A percentile compares a stretch with the other conserved stretches of the same genome.
Conservation (phyloP, 1,140 invertebrate genomes). For the Condylostylus longicornis region DNA sequence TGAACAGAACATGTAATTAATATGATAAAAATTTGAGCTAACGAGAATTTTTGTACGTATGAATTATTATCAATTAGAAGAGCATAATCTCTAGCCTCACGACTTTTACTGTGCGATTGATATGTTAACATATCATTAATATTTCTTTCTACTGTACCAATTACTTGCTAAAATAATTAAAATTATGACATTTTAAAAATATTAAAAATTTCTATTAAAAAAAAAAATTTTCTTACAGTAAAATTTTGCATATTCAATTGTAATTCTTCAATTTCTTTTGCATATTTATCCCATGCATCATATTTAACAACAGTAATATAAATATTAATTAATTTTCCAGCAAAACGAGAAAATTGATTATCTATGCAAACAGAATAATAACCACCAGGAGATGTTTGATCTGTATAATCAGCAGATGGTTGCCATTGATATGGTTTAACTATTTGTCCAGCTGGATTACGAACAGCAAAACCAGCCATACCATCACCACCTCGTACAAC, state of each 20-base stretch:
- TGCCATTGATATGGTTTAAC: constrained; percentile 84
- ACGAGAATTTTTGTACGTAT: constrained; percentile 75
- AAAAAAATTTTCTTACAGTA: constrained; percentile 44
- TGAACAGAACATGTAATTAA: constrained; percentile 46
- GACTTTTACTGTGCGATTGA: constrained; percentile 60
- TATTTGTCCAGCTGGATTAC: constrained; percentile 65
- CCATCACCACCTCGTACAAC: constrained; percentile 80
- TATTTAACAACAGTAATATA: constrained; percentile 88
- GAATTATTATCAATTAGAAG: constrained; percentile 66
- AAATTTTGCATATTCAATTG: constrained; percentile 83
- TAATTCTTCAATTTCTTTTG: constrained; percentile 73
- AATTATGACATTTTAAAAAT: not conserved
- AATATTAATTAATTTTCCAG: constrained; percentile 80
- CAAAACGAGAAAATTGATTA: constrained; percentile 86
- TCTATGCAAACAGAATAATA: constrained; percentile 91
- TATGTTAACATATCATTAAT: constrained; percentile 74
- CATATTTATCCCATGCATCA: constrained; percentile 85
- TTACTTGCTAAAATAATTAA: constrained; percentile 43
- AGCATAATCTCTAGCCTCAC: constrained; percentile 67
- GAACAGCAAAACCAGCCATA: constrained; percentile 79
- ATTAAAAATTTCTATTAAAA: not conserved
- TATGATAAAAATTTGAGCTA: constrained; percentile 73
- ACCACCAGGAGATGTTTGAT: constrained; percentile 58
- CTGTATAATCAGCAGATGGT: constrained; percentile 72
- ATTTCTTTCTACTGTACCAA: constrained; percentile 62